A percentile compares a stretch with the other conserved stretches of the same genome.
Evolutionary conservation across 2,888 invertebrate species (phyloP).

Genomic region (Euspilapteryx auroguttella): DNA sequence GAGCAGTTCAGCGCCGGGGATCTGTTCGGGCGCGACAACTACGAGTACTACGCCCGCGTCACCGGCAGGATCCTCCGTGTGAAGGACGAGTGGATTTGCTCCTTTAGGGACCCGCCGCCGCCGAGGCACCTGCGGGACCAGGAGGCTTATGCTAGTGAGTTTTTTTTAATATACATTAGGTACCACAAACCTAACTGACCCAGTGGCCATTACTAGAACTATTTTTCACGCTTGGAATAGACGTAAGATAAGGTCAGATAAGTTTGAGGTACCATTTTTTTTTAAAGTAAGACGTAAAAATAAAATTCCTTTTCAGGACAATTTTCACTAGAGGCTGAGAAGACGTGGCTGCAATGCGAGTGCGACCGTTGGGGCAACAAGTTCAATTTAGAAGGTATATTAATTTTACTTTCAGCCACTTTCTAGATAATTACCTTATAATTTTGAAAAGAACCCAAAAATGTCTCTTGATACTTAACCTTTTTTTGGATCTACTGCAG

Average conservation of each 20-base stretch:
- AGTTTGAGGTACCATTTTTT: too few species aligned
- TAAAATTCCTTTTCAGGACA: constrained; percentile 77
- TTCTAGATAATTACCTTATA: too few species aligned
- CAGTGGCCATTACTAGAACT: too few species aligned
- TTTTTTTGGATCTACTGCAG: too few species aligned
- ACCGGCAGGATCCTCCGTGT: constrained; percentile 91
- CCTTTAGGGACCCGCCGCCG: constrained; percentile 85
- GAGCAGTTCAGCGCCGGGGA: constrained; percentile 96
- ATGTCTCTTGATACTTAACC: too few species aligned
- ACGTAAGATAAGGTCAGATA: too few species aligned
- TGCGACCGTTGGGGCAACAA: constrained; percentile 86
- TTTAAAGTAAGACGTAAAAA: too few species aligned
- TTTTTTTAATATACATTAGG: too few species aligned
- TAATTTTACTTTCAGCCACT: not conserved
- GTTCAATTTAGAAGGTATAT: constrained; percentile 77
- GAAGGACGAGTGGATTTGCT: constrained; percentile 95
- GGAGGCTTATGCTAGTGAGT: constrained; percentile 69
- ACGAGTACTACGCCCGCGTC: constrained; percentile 93
- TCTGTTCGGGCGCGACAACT: constrained; percentile 91
- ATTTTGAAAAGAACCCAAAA: too few species aligned
- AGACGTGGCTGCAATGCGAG: constrained; percentile 88
- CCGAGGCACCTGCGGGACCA: constrained; percentile 65
- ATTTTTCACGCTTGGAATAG: too few species aligned
- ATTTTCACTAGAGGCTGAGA: constrained; percentile 84
- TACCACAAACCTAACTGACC: too few species aligned